Percentiles rank a stretch among this genome's conserved stretches.
Conservation (phyloP, 2,797 vertebrate species). For the Gephyroberyx darwinii region DNA sequence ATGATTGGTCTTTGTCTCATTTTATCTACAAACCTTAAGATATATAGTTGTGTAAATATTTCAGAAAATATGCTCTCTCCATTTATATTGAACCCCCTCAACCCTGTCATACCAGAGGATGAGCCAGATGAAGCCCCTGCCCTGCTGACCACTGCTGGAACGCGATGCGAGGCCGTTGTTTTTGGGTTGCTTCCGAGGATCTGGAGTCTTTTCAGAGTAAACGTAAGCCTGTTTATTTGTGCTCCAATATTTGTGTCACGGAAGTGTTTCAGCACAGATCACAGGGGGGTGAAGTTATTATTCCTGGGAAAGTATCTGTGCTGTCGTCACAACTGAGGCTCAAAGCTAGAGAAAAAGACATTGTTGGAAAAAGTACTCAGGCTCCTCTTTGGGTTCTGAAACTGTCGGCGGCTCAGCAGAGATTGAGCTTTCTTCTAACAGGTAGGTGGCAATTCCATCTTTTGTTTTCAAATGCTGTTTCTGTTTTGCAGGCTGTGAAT, state of each 20-base stretch:
- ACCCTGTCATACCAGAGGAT: neutral
- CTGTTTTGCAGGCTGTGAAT: conserved; percentile 9
- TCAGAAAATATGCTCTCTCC: neutral
- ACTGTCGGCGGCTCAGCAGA: neutral
- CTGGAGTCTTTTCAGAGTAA: conserved; percentile 24
- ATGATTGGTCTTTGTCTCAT: neutral
- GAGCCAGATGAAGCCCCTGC: conserved; percentile 14
- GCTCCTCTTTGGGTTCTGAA: conserved; percentile 4
- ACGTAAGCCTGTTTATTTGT: conserved; percentile 45
- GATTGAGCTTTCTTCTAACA: neutral
- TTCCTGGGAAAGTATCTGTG: conserved; percentile 19
- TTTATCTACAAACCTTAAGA: neutral
- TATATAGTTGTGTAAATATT: neutral
- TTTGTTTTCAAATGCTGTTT: conserved; percentile 4
- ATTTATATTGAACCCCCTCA: conserved; percentile 9
- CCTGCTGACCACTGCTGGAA: conserved; percentile 4
- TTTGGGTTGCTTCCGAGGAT: conserved; percentile 23
- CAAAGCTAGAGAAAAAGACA: conserved; percentile 11
- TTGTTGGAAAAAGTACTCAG: neutral
- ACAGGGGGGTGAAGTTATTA: conserved; percentile 6
- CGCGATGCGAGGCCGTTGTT: neutral
- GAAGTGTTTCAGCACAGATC: conserved; percentile 23
- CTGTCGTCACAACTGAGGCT: conserved; percentile 8
- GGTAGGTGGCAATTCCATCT: conserved; percentile 8
- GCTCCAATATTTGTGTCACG: conserved; percentile 19